Evolutionary conservation across 2,113 vertebrate genomes (phyloP), one percentile per base, ranked within the genome.

Genomic region (Osmerus mordax): DNA sequence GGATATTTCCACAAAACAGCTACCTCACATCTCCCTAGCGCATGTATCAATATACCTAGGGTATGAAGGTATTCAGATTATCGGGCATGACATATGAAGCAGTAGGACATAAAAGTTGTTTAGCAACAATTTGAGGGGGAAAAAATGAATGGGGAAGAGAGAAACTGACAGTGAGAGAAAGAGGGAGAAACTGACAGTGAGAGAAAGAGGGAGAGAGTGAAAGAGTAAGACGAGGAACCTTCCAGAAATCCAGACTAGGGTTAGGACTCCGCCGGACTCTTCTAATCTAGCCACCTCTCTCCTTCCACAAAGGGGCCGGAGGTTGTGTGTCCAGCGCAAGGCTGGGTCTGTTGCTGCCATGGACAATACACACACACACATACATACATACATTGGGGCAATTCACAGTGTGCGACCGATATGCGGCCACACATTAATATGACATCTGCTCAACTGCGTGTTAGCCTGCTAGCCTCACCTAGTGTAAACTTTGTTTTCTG

Each of bases 161-260:
- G 88, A 69, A 65, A 69, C n/a, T 69, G 83, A 90, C 78, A 47
- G 41, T 47, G 41, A 12, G 41, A 47, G 41, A 87, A 84, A 90
- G 89, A 92, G 92, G 25, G 25, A 32, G 29, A 32, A 65, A 69
- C n/a, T 69, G 83, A 90, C 78, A 47, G 41, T 47, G 41, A 47
- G 41, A 47, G 41, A 87, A 84, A 90, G 89, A 92, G 92, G 25
- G 25, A 32, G 29, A 32, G 29, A 36, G 4, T 36, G 32, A 87
- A 84, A 90, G 89, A 92, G 92, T 92, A 93, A 92, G 94, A 93
- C 92, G 93, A 92, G 94, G 94, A 95, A 95, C 94, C 93, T 96
- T 97, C 94, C 96, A 93, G 94, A 93, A 96, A 94, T 95, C 95
- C 96, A 96, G 93, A 94, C 93, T 95, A 96, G 96, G 94, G 96